A percentile compares a stretch with the other conserved stretches of the same genome.
phyloP scores from a whole-genome alignment of 2,113 vertebrate genomes.

The Chaetorhynchus papuensis region DNA sequence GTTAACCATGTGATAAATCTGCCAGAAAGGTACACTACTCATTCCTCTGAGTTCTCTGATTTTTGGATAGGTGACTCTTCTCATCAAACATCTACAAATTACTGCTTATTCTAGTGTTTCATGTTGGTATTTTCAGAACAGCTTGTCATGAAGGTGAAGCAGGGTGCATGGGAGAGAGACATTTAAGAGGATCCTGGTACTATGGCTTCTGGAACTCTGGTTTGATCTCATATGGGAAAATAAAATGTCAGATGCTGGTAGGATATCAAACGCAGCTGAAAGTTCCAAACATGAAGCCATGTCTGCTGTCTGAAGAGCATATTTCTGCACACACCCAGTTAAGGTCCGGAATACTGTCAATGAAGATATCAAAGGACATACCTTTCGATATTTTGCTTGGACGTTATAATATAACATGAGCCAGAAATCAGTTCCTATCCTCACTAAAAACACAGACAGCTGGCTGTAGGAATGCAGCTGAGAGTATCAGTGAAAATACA shows the following conservation, averaged over 20 bases:
- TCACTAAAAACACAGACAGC: not conserved
- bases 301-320: not conserved
- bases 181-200: not conserved
- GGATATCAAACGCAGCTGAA: not conserved
- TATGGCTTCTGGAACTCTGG: not conserved
- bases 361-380: conserved; percentile 49
- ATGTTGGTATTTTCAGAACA: not conserved
- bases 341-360: not conserved
- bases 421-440: conserved; percentile 17
- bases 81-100: not conserved
- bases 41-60: not conserved
- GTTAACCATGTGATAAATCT: not conserved
- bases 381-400: conserved; percentile 53
- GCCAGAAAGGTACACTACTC: not conserved
- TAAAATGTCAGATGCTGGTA: not conserved
- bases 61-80: not conserved
- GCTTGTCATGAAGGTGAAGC: not conserved
- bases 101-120: not conserved
- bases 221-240: not conserved
- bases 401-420: not conserved
- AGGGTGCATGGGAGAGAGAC: not conserved
- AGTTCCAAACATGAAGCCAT: not conserved
- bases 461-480: conserved; percentile 20
- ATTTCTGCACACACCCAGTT: conserved; percentile 1
- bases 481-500: conserved; percentile 32